Conservation (phyloP, 1,140 invertebrate species). For the Drosophila ananassae region DNA sequence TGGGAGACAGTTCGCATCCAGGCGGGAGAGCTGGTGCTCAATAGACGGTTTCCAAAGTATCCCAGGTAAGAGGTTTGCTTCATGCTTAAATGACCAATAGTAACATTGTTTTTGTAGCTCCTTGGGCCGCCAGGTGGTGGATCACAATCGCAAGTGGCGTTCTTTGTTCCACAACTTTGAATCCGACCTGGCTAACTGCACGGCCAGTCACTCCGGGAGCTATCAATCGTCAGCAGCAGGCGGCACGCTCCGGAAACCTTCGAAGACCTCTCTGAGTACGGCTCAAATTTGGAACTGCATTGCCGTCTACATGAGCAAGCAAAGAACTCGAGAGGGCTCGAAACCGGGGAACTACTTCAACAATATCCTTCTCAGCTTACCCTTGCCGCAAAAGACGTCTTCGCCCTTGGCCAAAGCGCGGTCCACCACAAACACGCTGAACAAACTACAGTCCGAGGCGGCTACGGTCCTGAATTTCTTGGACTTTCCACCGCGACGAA, state of each 20-base stretch:
- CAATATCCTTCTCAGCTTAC: constrained; percentile 71
- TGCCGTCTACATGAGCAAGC: constrained; percentile 87
- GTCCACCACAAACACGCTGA: constrained; percentile 35
- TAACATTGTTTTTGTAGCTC: constrained; percentile 31
- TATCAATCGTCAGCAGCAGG: constrained; percentile 2
- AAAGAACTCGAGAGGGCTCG: constrained; percentile 62
- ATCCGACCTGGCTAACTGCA: constrained; percentile 66
- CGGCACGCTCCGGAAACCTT: constrained; percentile 50
- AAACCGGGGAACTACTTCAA: constrained; percentile 75
- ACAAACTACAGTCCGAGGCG: constrained; percentile 29
- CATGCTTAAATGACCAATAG: background rate
- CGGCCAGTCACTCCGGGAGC: constrained; percentile 12
- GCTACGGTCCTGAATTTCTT: constrained; percentile 52
- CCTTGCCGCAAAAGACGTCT: constrained; percentile 58
- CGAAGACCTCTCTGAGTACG: constrained; percentile 48
- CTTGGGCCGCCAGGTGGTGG: constrained; percentile 62
- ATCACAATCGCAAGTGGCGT: constrained; percentile 73
- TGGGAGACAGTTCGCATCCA: constrained; percentile 93
- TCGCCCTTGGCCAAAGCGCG: constrained; percentile 38
- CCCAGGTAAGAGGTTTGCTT: constrained; percentile 85
- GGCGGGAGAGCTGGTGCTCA: constrained; percentile 89
- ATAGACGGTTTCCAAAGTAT: constrained; percentile 86
- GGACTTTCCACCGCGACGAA: constrained; percentile 56
- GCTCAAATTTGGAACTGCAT: constrained; percentile 84
- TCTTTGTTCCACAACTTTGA: constrained; percentile 78